Percentiles rank a stretch among this genome's conserved stretches.
Conservation (phyloP, 2,888 invertebrate species). For the Saturnia pavonia region DNA sequence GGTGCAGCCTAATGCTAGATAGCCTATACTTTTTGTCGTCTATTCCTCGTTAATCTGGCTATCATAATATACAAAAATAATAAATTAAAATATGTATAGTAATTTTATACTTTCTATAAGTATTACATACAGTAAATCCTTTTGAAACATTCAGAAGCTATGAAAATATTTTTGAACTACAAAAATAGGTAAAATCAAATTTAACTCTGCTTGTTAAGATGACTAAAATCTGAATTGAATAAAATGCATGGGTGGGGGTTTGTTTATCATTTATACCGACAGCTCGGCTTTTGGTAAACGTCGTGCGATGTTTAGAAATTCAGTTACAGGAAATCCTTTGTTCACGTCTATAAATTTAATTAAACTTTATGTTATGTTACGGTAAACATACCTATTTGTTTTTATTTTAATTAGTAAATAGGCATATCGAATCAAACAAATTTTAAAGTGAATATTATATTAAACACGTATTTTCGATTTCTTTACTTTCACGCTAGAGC, state of each 20-base stretch:
- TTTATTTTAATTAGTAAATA: background rate
- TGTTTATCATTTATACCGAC: constrained; percentile 8
- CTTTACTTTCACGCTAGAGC: constrained; percentile 30
- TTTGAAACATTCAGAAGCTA: background rate
- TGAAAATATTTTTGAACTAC: background rate
- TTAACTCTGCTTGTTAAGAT: background rate
- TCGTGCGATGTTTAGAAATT: constrained; percentile 35
- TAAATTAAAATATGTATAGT: too few relatives aligned
- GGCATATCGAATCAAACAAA: background rate
- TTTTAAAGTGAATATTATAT: background rate
- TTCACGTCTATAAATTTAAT: constrained; percentile 17
- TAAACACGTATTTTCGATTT: background rate
- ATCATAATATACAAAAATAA: too few relatives aligned
- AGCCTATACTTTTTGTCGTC: too few relatives aligned
- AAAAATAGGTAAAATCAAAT: background rate
- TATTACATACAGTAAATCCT: background rate
- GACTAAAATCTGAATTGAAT: background rate
- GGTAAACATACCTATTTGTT: background rate
- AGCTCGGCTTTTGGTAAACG: constrained; percentile 27
- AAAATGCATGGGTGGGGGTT: constrained; percentile 12
- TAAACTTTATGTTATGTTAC: constrained; percentile 6
- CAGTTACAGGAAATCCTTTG: constrained; percentile 32
- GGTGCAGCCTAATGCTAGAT: too few relatives aligned
- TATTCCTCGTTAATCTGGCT: too few relatives aligned
- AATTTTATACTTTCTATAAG: too few relatives aligned